A percentile compares a stretch with the other conserved stretches of the same genome.
These are phyloP conservation scores for Prorops nasuta DNA, from an alignment of 1,140 invertebrate species.

Conservation along the genomic window DNA sequence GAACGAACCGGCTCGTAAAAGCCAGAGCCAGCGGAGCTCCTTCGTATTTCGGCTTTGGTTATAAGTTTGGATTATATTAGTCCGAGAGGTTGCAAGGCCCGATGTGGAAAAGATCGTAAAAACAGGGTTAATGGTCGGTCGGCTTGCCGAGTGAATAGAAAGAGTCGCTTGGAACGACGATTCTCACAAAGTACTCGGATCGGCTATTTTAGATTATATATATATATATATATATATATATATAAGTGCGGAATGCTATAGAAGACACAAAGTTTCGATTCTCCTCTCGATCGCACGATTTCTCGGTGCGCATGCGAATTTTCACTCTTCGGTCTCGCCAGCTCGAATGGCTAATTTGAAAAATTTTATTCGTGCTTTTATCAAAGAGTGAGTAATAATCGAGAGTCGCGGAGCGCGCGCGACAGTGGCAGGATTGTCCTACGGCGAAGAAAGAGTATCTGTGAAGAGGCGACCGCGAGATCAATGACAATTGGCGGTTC, in stretches of 20 bases:
- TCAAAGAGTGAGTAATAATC: too few species aligned
- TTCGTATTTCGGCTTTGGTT: conserved; percentile 53
- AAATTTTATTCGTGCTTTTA: too few species aligned
- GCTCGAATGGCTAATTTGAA: too few species aligned
- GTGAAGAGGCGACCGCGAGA: too few species aligned
- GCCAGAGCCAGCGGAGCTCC: conserved; percentile 44
- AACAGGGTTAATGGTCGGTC: conserved; percentile 54
- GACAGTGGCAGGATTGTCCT: too few species aligned
- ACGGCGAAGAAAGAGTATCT: too few species aligned
- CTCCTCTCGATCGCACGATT: neutral
- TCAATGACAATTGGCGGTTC: too few species aligned
- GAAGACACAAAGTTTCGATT: neutral
- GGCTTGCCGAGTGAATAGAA: conserved; percentile 54
- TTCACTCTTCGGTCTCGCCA: too few species aligned
- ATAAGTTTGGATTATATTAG: conserved; percentile 58
- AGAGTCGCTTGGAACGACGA: conserved; percentile 48
- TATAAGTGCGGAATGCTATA: neutral
- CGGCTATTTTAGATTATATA: neutral
- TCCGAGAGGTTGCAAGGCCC: conserved; percentile 39
- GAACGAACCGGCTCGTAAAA: conserved; percentile 54
- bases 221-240: neutral
- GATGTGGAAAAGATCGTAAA: conserved; percentile 51
- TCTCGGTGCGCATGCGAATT: neutral
- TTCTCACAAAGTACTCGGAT: conserved; percentile 23
- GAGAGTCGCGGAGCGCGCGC: too few species aligned